Percentiles rank a stretch among this genome's conserved stretches.
Evolutionary conservation across 2,113 vertebrate species (phyloP).

Genomic region (Paralichthys olivaceus): DNA sequence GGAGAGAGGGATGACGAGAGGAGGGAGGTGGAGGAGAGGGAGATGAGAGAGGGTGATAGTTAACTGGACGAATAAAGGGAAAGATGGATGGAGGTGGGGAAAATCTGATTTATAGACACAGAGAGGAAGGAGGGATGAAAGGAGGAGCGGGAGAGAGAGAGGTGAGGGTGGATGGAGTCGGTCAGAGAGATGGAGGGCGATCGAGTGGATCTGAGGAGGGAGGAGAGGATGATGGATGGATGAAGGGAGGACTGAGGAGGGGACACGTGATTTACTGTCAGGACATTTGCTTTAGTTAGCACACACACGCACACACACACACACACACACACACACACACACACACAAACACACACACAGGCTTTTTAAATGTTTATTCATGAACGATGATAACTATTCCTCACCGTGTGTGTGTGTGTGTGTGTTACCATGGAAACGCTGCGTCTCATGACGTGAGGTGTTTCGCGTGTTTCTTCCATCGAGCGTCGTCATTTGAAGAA

Average conservation of each 20-base stretch:
- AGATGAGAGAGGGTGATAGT: background rate
- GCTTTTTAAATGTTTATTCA: too few species aligned
- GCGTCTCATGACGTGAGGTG: too few species aligned
- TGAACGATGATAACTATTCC: too few species aligned
- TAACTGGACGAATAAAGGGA: background rate
- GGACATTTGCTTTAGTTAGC: conserved; percentile 35
- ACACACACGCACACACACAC: conserved; percentile 23
- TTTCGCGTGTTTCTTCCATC: too few species aligned
- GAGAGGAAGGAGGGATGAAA: background rate
- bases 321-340: background rate
- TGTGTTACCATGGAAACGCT: too few species aligned
- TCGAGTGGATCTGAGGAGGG: background rate
- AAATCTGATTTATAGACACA: conserved; percentile 2
- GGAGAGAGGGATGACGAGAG: background rate
- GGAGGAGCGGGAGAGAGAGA: background rate
- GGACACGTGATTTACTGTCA: conserved; percentile 15
- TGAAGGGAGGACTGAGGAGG: background rate
- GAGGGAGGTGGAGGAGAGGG: background rate
- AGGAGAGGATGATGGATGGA: conserved; percentile 21
- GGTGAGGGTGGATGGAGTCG: conserved; percentile 2
- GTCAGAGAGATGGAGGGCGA: background rate
- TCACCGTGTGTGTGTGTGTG: too few species aligned
- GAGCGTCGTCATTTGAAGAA: too few species aligned
- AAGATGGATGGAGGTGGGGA: conserved; percentile 1
- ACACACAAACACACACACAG: too few species aligned